Percentiles rank a stretch among this genome's conserved stretches.
Conservation (phyloP, 2,113 vertebrate genomes). For the Merops nubicus region DNA sequence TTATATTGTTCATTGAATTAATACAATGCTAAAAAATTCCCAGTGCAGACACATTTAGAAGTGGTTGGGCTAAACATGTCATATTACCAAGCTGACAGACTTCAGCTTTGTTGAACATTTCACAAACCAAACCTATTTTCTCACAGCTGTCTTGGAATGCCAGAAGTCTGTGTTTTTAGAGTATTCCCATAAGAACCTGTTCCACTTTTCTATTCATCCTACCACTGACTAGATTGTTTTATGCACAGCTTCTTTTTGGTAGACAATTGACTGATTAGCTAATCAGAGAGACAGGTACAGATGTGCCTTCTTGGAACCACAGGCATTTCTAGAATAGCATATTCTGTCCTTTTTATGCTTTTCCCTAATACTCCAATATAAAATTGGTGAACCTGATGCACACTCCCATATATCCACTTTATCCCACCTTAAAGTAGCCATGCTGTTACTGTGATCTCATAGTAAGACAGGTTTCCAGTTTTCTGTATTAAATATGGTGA, state of each 20-base stretch:
- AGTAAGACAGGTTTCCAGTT: neutral
- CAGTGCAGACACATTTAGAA: neutral
- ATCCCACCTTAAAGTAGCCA: constrained; percentile 42
- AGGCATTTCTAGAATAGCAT: neutral
- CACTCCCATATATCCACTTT: neutral
- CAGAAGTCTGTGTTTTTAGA: neutral
- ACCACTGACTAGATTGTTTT: neutral
- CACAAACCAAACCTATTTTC: constrained; percentile 1
- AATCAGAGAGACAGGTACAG: neutral
- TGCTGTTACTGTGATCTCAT: neutral
- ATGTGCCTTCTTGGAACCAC: neutral
- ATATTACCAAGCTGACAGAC: neutral
- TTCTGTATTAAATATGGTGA: neutral
- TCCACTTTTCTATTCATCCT: neutral
- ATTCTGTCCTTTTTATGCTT: neutral
- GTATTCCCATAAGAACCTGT: constrained; percentile 1
- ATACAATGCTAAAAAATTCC: neutral
- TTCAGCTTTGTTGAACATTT: neutral
- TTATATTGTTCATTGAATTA: neutral
- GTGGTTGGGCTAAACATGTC: neutral
- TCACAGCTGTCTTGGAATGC: neutral
- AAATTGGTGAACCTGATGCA: neutral
- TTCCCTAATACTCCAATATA: neutral
- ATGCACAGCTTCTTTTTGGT: neutral
- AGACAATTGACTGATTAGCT: neutral